These are phyloP conservation scores for Thalpophila matura DNA, from an alignment of 2,888 invertebrate species.

Conservation along the genomic window DNA sequence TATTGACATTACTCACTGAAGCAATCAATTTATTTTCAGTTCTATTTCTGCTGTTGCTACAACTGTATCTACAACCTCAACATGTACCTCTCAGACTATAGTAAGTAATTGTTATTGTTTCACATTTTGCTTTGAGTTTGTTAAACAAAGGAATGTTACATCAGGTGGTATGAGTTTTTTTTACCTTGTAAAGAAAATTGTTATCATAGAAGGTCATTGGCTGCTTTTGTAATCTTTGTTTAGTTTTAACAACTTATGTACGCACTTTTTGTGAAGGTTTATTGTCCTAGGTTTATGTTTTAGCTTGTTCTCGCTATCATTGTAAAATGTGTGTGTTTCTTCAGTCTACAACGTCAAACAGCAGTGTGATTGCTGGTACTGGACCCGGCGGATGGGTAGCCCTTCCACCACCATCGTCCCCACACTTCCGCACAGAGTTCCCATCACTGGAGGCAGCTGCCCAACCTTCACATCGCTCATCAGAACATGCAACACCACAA, in stretches of 20 bases:
- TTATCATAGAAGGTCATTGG: conserved; percentile 43
- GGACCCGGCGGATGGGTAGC: conserved; percentile 87
- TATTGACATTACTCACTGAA: conserved; percentile 39
- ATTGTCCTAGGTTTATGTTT: background rate
- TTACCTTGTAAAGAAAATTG: conserved; percentile 9
- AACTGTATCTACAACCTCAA: conserved; percentile 85
- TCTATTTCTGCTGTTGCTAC: conserved; percentile 84
- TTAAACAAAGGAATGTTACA: conserved; percentile 39
- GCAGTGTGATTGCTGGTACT: conserved; percentile 91
- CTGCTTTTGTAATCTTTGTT: conserved; percentile 13
- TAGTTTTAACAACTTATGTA: conserved; percentile 3
- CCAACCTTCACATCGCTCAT: conserved; percentile 92
- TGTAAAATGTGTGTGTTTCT: conserved; percentile 32
- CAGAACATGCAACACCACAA: conserved; percentile 83
- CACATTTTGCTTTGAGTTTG: conserved; percentile 24
- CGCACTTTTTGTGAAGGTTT: background rate
- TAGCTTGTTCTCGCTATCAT: background rate
- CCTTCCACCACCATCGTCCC: conserved; percentile 93
- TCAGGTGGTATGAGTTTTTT: conserved; percentile 21
- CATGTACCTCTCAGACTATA: conserved; percentile 87
- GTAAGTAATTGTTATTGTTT: conserved; percentile 73
- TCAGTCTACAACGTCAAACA: conserved; percentile 91
- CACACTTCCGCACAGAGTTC: conserved; percentile 99
- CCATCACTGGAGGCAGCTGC: conserved; percentile 94
- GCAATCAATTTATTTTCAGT: conserved; percentile 74